Evolutionary conservation across 2,888 invertebrate genomes (phyloP), one percentile per base, ranked within the genome.

Genomic region (Syrphus vitripennis): DNA sequence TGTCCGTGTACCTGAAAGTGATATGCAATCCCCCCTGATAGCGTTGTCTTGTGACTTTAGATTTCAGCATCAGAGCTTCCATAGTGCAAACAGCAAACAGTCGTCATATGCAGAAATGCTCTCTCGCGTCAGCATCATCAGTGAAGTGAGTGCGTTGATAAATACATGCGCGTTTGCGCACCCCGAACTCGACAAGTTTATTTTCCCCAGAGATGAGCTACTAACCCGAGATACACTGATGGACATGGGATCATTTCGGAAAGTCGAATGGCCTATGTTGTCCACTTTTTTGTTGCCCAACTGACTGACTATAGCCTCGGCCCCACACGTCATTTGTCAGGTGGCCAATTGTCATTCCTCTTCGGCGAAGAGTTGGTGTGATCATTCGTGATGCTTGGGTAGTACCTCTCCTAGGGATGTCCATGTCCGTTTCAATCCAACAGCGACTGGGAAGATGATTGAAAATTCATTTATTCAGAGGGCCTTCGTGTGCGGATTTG

Each of bases 391-490:
- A 4, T 61, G 42, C 42, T 29, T 42, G 29, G 48, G n/a, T n/a
- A 2, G 14, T 45, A 16, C 31, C 61, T 40, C 24, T 24, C 24
- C n/a, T 16, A 42, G 26, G 63, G 37, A 37, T 59, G 59, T 24
- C 42, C 26, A 3, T 26, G 1, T 14, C 53, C 0, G 29, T 26
- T 1, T 4, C 29, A 55, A 10, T 26, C 6, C 24, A 50, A 26
- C 34, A 9, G 14, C 61, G 63, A 12, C 9, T 16, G 67, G 50
- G 83, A 75, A 80, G 80, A 86, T 86, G 86, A 86, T 86, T 82
- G 86, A 82, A 78, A 86, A 86, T 86, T 86, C 86, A 86, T 86
- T 86, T 86, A 86, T 86, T 77, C 86, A 86, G 72, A 72, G 71
- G 70, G 77, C n/a, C 72, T 74, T 77, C 77, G 69, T 86, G 86